Base-by-base conservation (phyloP, 2,797 vertebrate genomes). In the Rhabdomys pumilio region DNA sequence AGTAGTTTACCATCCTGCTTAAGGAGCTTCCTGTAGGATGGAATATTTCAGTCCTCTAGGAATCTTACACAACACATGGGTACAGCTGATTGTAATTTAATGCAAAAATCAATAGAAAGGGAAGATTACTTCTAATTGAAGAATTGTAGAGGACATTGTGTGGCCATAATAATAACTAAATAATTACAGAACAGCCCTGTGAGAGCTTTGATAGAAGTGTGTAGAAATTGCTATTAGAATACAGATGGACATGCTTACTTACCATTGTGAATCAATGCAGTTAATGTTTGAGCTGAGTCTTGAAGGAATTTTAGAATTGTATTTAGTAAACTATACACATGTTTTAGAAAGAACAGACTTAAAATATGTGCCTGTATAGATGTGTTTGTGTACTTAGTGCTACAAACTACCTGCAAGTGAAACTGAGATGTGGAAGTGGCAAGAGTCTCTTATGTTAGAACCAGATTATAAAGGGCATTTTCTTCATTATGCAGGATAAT, bases 201-300 rank as follows among this genome's bases (percentile, higher is more conserved):
- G 20, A 93, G 0, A 89, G 29, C 29, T 94, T 94, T 89, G 41
- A 63, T 17, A 89, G 83, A 94, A 89, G 53, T 88, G 87, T 38
- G 0, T 85, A 69, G 61, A 92, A 61, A 79, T 87, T 89, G 47
- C 14, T 61, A 13, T 89, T 91, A 86, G 47, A 53, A 82, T 55
- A 88, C 19, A 95, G 41, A 67, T 55, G 63, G 55, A 61, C 94
- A 73, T 94, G 3, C 53, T 50, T 81, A 72, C 75, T 53, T 85
- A 50, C 72, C 29, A 34, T 80, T 81, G 77, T 47, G 6, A 96
- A 77, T 90, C 75, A 67, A 12, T 91, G 15, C 63, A 59, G 55
- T 79, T 80, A 69, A 63, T 65, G 1, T 86, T 90, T 83, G 69
- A 89, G 6, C 38, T 85, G 44, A 80, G 50, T 95, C 29, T 94